Percentiles rank a stretch among this genome's conserved stretches.
These are phyloP conservation scores for Eupsittula cactorum DNA, from an alignment of 2,113 vertebrate species.

Conservation along the genomic window DNA sequence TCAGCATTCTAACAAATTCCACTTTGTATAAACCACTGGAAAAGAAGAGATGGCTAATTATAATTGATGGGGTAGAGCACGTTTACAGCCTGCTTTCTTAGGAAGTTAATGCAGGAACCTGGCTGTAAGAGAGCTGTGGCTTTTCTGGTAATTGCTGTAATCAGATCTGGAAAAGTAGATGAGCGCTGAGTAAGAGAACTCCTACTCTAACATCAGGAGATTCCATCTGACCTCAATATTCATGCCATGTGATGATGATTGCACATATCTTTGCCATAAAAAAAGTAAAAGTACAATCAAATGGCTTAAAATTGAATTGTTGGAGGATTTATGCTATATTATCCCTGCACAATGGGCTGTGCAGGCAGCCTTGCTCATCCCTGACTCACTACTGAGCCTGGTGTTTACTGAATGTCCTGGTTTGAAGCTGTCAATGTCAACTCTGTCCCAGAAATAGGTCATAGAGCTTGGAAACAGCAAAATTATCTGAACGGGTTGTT, in stretches of 20 bases:
- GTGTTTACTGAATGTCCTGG: not conserved
- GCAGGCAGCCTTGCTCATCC: not conserved
- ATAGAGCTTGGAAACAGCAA: not conserved
- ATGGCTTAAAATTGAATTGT: not conserved
- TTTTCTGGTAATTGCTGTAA: constrained; percentile 60
- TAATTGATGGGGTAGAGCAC: constrained; percentile 53
- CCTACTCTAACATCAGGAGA: constrained; percentile 41
- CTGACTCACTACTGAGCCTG: not conserved
- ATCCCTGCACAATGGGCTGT: not conserved
- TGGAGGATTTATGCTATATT: not conserved
- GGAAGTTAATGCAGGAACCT: constrained; percentile 8
- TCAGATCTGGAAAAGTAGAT: constrained; percentile 54
- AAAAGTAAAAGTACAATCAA: not conserved
- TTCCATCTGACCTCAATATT: constrained; percentile 42
- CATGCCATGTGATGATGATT: not conserved
- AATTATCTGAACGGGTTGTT: not conserved
- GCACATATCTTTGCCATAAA: not conserved
- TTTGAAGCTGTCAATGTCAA: not conserved
- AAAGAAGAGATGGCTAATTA: constrained; percentile 59
- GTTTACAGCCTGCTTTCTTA: constrained; percentile 4
- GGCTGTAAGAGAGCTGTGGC: not conserved
- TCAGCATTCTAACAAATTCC: constrained; percentile 48
- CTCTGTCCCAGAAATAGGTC: not conserved
- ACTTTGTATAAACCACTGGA: constrained; percentile 32
- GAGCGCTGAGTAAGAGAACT: constrained; percentile 49